Conservation (phyloP, 1,140 invertebrate genomes). For the Pachypeltis micranthus region DNA sequence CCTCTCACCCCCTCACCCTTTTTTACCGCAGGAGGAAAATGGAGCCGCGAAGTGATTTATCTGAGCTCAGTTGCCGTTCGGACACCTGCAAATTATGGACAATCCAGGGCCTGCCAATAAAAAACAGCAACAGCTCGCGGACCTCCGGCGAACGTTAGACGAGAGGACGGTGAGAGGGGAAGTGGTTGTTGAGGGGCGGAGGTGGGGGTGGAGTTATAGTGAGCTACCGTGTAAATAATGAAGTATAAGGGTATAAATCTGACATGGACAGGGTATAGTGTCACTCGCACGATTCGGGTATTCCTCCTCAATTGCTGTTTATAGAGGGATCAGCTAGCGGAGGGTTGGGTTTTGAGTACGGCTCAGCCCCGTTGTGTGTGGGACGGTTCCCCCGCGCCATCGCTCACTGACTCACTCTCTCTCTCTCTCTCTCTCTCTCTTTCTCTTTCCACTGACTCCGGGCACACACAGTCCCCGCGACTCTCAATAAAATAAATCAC, state of each 20-base stretch:
- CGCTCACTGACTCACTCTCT: no score
- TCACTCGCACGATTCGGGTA: constrained; percentile 5
- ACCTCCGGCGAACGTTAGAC: not conserved
- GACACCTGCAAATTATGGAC: constrained; percentile 17
- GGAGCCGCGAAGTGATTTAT: constrained; percentile 8
- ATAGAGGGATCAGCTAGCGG: constrained; percentile 14
- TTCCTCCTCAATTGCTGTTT: constrained; percentile 15
- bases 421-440: no score
- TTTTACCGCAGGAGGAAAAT: not conserved
- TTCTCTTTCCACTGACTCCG: no score
- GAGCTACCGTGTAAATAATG: constrained; percentile 14
- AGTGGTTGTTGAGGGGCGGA: not conserved
- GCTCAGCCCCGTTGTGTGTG: no score
- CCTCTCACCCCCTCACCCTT: no score
- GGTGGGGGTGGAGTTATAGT: constrained; percentile 4
- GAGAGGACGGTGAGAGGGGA: not conserved
- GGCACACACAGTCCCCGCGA: no score
- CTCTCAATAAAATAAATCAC: no score
- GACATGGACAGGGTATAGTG: constrained; percentile 13
- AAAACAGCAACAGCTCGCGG: constrained; percentile 2
- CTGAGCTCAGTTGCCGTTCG: not conserved
- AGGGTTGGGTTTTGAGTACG: not conserved
- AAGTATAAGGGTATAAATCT: constrained; percentile 15
- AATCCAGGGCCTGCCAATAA: constrained; percentile 11
- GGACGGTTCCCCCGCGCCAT: no score